Percentiles rank a stretch among this genome's conserved stretches.
Evolutionary conservation across 2,797 vertebrate genomes (phyloP).

Genomic region (Tiaroga cobitis): DNA sequence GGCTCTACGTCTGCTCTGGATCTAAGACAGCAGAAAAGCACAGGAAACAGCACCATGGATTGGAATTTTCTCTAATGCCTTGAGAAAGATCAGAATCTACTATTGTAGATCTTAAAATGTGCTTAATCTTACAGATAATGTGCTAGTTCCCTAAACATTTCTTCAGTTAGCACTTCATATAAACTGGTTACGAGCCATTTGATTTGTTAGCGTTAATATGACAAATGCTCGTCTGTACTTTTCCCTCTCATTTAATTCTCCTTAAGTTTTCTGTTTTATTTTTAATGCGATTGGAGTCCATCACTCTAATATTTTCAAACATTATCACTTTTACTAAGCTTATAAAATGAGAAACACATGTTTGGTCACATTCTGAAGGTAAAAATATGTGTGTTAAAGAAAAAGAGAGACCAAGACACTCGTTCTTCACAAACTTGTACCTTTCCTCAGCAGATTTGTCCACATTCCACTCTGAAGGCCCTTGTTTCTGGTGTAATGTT

Average conservation of each 20-base stretch:
- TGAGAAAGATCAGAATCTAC: neutral
- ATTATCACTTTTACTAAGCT: slow-evolving; percentile 65
- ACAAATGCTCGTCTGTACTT: neutral
- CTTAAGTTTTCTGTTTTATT: slow-evolving; percentile 42
- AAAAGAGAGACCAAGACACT: slow-evolving; percentile 61
- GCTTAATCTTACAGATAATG: neutral
- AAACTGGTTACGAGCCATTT: neutral
- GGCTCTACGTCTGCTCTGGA: slow-evolving; percentile 66
- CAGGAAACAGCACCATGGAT: slow-evolving; percentile 15
- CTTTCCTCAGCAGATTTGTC: slow-evolving; percentile 62
- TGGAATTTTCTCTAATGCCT: neutral
- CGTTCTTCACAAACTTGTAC: slow-evolving; percentile 67
- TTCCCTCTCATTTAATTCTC: slow-evolving; percentile 20
- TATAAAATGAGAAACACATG: slow-evolving; percentile 67
- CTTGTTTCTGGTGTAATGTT: slow-evolving; percentile 29
- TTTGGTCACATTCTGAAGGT: slow-evolving; percentile 56
- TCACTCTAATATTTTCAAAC: slow-evolving; percentile 57
- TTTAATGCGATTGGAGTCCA: slow-evolving; percentile 27
- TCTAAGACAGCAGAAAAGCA: slow-evolving; percentile 12
- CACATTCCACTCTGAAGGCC: slow-evolving; percentile 52
- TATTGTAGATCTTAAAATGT: slow-evolving; percentile 17
- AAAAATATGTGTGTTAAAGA: slow-evolving; percentile 53
- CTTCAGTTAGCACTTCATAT: neutral
- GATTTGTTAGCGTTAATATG: slow-evolving; percentile 15
- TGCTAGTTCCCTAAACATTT: neutral